Evolutionary conservation across 1,140 invertebrate genomes (phyloP), one percentile per base, ranked within the genome.

Genomic region (Trachymyrmex septentrionalis): DNA sequence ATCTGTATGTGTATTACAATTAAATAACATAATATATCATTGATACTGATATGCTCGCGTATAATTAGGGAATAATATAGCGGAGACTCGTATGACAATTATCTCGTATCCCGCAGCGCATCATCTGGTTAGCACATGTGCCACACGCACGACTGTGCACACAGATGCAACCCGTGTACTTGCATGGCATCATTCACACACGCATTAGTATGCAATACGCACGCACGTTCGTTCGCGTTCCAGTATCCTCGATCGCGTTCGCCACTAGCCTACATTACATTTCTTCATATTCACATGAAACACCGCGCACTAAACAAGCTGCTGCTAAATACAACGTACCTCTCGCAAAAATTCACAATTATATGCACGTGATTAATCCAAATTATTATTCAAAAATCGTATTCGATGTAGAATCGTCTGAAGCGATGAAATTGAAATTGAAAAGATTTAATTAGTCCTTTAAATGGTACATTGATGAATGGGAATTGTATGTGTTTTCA

Each of bases 51-150:
- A 27, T 30, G 27, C 19, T 30, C 48, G 14, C 34, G 44, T 38
- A 48, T 75, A 81, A 81, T 81, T 81, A 69, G 48, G 21, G 19
- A 57, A 81, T 81, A 81, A 81, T 71, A 81, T 38, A 67, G 16
- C 66, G 5, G 30, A 48, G 34, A 57, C 16, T 81, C 66, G 34
- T 53, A 34, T 81, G 53, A 81, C 80, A 84, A 61, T 86, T 59
- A 86, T 69, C 50, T 67, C 76, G 64, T 81, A 82, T 81, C 38
- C 77, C 61, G 77, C 63, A 59, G 50, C 76, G 77, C 24, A 82
- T 67, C 64, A 57, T 80, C 38, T 48, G 84, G 61, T 80, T 86
- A 50, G 38, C 76, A 80, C 75, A 86, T 80, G 55, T 81, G 63
- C 14, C 64, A 12, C 19, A 48, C 34, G 69, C 24, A 63, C 57